Percentiles rank a stretch among this genome's conserved stretches.
These are phyloP conservation scores for Monodelphis domestica DNA, from an alignment of 2,797 vertebrate genomes.

Conservation along the genomic window DNA sequence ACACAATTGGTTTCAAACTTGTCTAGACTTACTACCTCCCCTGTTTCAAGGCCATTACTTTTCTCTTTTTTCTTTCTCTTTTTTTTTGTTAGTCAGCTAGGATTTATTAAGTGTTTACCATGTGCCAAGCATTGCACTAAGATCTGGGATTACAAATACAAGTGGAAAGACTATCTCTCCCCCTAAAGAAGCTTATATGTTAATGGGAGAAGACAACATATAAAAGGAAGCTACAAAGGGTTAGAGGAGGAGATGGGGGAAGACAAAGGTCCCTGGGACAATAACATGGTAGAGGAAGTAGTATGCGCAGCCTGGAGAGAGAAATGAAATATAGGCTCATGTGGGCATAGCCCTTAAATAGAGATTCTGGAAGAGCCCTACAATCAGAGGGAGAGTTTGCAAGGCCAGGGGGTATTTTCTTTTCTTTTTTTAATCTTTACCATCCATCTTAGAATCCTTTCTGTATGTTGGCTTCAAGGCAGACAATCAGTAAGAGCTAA, in stretches of 20 bases:
- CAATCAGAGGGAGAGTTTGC: background rate
- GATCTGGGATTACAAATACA: background rate
- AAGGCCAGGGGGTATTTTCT: background rate
- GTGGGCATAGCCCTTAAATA: background rate
- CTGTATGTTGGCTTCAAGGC: no score
- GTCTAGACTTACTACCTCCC: background rate
- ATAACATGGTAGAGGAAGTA: background rate
- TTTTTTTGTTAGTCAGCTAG: no score
- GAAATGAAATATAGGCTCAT: background rate
- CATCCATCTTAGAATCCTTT: no score
- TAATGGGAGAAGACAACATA: background rate
- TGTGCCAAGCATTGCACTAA: background rate
- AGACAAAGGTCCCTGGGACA: accelerated
- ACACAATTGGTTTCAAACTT: background rate
- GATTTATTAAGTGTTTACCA: background rate
- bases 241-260: background rate
- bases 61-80: no score
- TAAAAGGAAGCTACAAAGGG: background rate
- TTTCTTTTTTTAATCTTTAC: no score
- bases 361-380: background rate
- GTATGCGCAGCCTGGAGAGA: background rate
- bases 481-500: no score
- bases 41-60: background rate
- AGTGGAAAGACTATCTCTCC: background rate
- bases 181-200: background rate